A percentile compares a stretch with the other conserved stretches of the same genome.
These are phyloP conservation scores for Empidonax traillii DNA, from an alignment of 2,113 vertebrate species.

Conservation along the genomic window DNA sequence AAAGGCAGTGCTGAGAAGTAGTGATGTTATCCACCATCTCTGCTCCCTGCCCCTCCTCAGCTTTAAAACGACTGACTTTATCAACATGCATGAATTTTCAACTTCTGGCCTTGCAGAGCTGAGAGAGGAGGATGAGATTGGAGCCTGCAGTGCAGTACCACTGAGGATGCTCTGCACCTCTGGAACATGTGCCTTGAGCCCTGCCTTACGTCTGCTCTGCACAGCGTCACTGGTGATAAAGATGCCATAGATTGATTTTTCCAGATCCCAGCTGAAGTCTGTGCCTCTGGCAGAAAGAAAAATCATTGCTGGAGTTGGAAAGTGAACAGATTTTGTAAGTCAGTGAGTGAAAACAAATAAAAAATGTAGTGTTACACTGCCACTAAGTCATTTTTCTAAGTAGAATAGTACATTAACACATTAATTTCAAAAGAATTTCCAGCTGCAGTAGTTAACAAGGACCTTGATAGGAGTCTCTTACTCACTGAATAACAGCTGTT, in stretches of 20 bases:
- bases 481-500: background rate
- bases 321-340: background rate
- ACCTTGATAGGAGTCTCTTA: background rate
- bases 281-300: constrained; percentile 1
- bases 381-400: background rate
- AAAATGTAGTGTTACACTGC: background rate
- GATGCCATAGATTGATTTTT: background rate
- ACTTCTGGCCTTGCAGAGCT: background rate
- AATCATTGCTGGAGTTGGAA: background rate
- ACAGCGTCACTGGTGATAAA: background rate
- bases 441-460: background rate
- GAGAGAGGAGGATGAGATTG: background rate
- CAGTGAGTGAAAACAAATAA: constrained; percentile 4
- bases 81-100: background rate
- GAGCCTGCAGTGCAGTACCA: background rate
- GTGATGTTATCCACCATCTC: background rate
- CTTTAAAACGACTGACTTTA: background rate
- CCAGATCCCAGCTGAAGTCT: background rate
- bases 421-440: constrained; percentile 24
- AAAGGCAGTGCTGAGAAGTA: background rate
- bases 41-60: background rate
- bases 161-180: background rate
- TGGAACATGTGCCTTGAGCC: background rate
- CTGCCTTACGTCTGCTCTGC: background rate
- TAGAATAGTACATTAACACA: background rate